Base-by-base conservation (phyloP, 2,888 invertebrate species). In the Sicus ferrugineus region DNA sequence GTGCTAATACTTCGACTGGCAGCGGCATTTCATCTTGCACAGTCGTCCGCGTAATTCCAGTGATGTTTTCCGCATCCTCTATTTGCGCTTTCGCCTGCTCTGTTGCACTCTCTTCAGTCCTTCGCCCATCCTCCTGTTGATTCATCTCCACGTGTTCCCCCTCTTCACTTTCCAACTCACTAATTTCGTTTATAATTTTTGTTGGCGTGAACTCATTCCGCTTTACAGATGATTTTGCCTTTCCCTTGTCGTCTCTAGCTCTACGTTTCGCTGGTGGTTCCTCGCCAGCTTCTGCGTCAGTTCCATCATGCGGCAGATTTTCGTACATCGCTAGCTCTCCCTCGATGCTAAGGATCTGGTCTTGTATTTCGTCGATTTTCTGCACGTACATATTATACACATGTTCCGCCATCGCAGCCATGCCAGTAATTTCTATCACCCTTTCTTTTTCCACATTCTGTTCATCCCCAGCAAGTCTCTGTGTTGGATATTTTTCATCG, bases 351-450 rank as follows among this genome's bases (percentile, higher is more conserved):
- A 82, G 65, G 26, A 61, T 61, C 4, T 75, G 74, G 63, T 78
- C 81, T 73, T 90, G 90, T 76, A 91, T 83, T 50, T 87, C 87
- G 69, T 90, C 89, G 66, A 95, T 90, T 79, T 91, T 90, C 65
- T 91, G 89, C 80, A 93, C 89, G 83, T 98, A 98, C 86, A 95
- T 91, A 79, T 96, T 93, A 85, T 94, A 97, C 0, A 98, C 98
- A 86, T 94, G 96, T 80, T 94, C 91, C 0, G 96, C 95, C 94
- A 98, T 96, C 80, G 97, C 94, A 1, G 95, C 91, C 94, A 98
- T 97, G 84, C 78, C 78, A 9, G 75, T 72, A 84, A 87, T 75
- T 3, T 73, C 73, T 3, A 81, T 79, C 1, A 87, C 34, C 1
- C 68, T 56, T 0, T 72, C 85, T 38, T 83, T 81, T 26, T 87